Base-by-base conservation (phyloP, 2,888 invertebrate species). In the Plebejus anna region DNA sequence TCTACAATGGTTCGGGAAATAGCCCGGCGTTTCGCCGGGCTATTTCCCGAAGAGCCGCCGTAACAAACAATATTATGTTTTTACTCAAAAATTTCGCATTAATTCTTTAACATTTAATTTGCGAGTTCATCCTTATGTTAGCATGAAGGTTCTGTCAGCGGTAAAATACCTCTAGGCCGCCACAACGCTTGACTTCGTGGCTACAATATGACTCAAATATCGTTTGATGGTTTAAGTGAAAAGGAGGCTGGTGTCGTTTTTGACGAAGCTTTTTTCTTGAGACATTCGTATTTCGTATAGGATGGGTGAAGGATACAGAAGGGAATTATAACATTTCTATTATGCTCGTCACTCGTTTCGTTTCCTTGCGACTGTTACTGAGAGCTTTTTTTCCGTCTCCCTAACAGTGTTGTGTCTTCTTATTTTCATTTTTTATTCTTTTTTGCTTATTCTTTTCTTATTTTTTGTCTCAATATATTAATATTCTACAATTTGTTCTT, bases 211-310 rank as follows among this genome's bases (percentile, higher is more conserved):
- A 32, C 66, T 66, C 66, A 32, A 1, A 32, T 32, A 36, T 66
- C 66, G 66, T 66, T 66, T 66, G 32, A 66, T 66, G 66, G 66
- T 66, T 36, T 66, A 13, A 66, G 66, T 66, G 32, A 66, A 66
- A 66, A 66, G 66, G 66, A 66, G 66, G 66, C 32, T 66, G 66
- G 32, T 66, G 66, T 66, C 32, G 13, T 66, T 36, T 66, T 66
- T 66, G 66, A 66, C 66, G 66, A 66, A 66, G 66, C 66, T 66
- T 66, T 66, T 66, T 66, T 16, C 66, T 11, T 36, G 32, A 66
- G 66, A 66, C 66, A 22, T 32, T 66, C 28, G 9, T 61, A 9
- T 22, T 16, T 55, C 16, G 55, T 16, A 32, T 66, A 16, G 2
- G 32, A 9, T 32, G 66, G 13, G 16, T 16, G n/a, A 5, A 66